Conservation (phyloP, 2,888 invertebrate genomes). For the Pyrrhia umbra region DNA sequence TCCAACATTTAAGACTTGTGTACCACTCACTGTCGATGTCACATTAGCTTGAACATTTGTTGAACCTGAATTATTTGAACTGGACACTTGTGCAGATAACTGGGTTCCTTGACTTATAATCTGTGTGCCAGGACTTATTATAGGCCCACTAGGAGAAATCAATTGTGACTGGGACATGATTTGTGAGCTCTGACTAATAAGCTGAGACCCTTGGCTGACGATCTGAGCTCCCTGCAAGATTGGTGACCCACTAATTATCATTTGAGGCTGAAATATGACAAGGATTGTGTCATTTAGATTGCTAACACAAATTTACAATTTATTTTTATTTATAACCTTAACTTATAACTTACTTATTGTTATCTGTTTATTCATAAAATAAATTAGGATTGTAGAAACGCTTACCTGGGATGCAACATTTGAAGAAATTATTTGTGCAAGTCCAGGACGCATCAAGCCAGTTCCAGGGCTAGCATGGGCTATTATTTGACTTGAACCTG, state of each 20-base stretch:
- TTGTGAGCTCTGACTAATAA: slow-evolving; percentile 81
- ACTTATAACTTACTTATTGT: too few relatives aligned
- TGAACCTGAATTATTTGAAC: slow-evolving; percentile 69
- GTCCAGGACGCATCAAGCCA: slow-evolving; percentile 83
- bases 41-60: slow-evolving; percentile 74
- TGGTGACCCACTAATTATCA: slow-evolving; percentile 85
- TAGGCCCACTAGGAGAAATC: slow-evolving; percentile 78
- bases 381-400: slow-evolving; percentile 6
- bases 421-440: slow-evolving; percentile 85
- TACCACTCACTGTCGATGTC: slow-evolving; percentile 74
- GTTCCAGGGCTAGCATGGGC: slow-evolving; percentile 80
- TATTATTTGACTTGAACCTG: slow-evolving; percentile 80
- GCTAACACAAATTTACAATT: too few relatives aligned
- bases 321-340: too few relatives aligned
- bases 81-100: slow-evolving; percentile 79
- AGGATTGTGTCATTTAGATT: slow-evolving; percentile 1
- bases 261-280: slow-evolving; percentile 79
- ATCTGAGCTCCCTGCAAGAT: slow-evolving; percentile 85
- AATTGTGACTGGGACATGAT: slow-evolving; percentile 84
- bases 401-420: slow-evolving; percentile 85
- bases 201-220: slow-evolving; percentile 84
- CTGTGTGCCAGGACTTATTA: slow-evolving; percentile 84
- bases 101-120: slow-evolving; percentile 88
- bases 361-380: too few relatives aligned
- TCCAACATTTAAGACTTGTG: slow-evolving; percentile 83